Percentiles rank a stretch among this genome's conserved stretches.
Evolutionary conservation across 2,797 vertebrate genomes (phyloP).

Genomic region (Selene dorsalis): DNA sequence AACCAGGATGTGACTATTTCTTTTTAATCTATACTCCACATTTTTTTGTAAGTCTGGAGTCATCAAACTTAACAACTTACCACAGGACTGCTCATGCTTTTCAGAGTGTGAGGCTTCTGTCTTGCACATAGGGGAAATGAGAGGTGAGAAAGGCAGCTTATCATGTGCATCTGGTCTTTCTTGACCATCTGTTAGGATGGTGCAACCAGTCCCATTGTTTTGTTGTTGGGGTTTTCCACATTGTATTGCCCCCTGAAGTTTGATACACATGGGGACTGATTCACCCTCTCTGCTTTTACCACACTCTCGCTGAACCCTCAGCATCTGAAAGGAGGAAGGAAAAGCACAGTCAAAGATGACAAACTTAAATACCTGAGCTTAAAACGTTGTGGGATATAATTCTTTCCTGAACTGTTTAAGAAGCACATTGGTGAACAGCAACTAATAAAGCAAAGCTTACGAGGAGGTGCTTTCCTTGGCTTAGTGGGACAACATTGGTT

Average conservation of each 20-base stretch:
- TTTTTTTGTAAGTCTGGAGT: background rate
- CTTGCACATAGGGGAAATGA: slow-evolving; percentile 18
- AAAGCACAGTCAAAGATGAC: slow-evolving; percentile 26
- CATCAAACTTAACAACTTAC: slow-evolving; percentile 45
- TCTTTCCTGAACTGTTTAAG: slow-evolving; percentile 14
- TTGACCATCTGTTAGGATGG: slow-evolving; percentile 28
- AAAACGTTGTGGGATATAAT: background rate
- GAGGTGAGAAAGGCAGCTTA: slow-evolving; percentile 10
- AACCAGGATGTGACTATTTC: background rate
- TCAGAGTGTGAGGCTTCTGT: slow-evolving; percentile 23
- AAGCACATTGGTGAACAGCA: slow-evolving; percentile 31
- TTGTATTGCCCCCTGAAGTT: slow-evolving; percentile 82
- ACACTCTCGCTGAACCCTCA: slow-evolving; percentile 87
- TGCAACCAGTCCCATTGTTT: slow-evolving; percentile 26
- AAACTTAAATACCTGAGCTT: background rate
- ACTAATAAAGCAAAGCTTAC: slow-evolving; percentile 35
- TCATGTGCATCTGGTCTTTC: slow-evolving; percentile 22
- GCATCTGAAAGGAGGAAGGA: slow-evolving; percentile 76
- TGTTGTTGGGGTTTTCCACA: slow-evolving; percentile 60
- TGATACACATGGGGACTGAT: slow-evolving; percentile 88
- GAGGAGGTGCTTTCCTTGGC: slow-evolving; percentile 24
- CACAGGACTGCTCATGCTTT: slow-evolving; percentile 26
- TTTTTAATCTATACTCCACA: background rate
- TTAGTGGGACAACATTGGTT: slow-evolving; percentile 24
- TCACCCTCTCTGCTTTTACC: slow-evolving; percentile 84